Percentiles rank a stretch among this genome's conserved stretches.
Conservation (phyloP, 1,140 invertebrate species). For the Drosophila suzukii region DNA sequence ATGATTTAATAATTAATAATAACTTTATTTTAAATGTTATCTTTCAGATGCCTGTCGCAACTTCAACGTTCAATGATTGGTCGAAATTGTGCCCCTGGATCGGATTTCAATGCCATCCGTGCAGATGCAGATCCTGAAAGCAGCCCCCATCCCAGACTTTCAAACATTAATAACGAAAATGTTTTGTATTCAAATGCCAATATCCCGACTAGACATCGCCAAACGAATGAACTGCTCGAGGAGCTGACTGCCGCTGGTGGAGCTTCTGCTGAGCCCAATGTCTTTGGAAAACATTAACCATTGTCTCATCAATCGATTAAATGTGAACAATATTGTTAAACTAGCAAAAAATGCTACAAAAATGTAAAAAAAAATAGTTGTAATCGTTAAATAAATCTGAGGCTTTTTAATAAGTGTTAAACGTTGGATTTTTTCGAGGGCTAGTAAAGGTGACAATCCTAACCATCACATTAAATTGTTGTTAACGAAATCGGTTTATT, state of each 20-base stretch:
- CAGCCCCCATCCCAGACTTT: constrained; percentile 26
- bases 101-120: constrained; percentile 45
- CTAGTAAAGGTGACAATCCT: too few relatives aligned
- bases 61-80: constrained; percentile 78
- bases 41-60: constrained; percentile 84
- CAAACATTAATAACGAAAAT: constrained; percentile 47
- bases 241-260: constrained; percentile 52
- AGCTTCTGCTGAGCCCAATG: constrained; percentile 54
- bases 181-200: constrained; percentile 40
- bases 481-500: too few relatives aligned
- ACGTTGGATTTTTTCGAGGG: too few relatives aligned
- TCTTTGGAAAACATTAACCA: constrained; percentile 73
- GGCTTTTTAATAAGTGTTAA: background rate
- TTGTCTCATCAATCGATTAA: background rate
- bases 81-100: constrained; percentile 39
- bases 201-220: constrained; percentile 55
- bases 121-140: constrained; percentile 30
- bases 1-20: background rate
- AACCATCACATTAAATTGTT: too few relatives aligned
- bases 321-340: constrained; percentile 12
- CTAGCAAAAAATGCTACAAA: constrained; percentile 78
- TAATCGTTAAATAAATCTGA: constrained; percentile 10
- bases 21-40: background rate
- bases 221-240: constrained; percentile 76
- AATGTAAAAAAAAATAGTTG: constrained; percentile 57